Conservation (phyloP, 2,113 vertebrate genomes). For the Gallinago undulata region DNA sequence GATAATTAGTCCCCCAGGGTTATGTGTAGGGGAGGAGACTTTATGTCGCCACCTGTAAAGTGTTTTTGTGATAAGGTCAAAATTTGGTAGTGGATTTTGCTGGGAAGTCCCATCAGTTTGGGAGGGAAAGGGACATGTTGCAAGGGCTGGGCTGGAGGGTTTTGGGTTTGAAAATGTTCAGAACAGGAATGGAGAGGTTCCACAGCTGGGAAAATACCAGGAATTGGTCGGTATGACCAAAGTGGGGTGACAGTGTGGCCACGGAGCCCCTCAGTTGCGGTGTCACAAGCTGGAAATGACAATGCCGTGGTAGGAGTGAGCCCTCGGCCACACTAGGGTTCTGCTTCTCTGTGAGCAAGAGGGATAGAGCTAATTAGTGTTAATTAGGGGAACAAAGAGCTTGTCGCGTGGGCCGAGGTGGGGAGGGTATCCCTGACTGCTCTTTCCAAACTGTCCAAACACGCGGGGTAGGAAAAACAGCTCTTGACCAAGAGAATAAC, state of each 20-base stretch:
- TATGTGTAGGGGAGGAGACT: neutral
- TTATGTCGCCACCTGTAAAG: neutral
- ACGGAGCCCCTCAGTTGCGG: fast-evolving
- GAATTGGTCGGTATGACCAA: neutral
- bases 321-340: neutral
- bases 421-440: neutral
- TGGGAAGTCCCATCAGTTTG: neutral
- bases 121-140: fast-evolving
- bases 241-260: neutral
- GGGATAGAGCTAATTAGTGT: neutral
- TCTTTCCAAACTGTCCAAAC: neutral
- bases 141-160: neutral
- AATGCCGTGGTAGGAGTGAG: neutral
- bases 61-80: neutral
- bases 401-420: neutral
- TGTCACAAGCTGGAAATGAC: neutral
- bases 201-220: no score
- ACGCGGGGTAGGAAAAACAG: neutral
- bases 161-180: neutral
- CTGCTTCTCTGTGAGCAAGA: no score
- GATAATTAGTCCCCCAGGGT: neutral
- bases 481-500: neutral
- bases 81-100: neutral
- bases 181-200: neutral
- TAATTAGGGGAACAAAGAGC: neutral